These are phyloP conservation scores for Tachina grossa DNA, from an alignment of 2,888 invertebrate genomes.

Conservation along the genomic window DNA sequence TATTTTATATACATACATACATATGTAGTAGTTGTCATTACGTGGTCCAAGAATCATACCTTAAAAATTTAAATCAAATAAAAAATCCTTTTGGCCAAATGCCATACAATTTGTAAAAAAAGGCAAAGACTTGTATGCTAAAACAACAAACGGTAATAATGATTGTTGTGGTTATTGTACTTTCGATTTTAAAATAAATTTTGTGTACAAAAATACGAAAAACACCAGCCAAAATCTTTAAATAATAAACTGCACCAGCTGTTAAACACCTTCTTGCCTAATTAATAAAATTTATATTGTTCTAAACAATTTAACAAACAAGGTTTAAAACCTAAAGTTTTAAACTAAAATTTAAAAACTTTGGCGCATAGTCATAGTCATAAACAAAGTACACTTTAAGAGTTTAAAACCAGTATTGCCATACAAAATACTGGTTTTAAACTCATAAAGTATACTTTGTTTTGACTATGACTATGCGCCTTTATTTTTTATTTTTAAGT, in stretches of 20 bases:
- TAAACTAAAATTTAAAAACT: no score
- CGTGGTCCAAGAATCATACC: slow-evolving; percentile 33
- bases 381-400: no score
- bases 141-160: slow-evolving; percentile 44
- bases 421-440: no score
- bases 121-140: slow-evolving; percentile 33
- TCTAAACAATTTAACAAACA: slow-evolving; percentile 21
- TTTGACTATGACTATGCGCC: no score
- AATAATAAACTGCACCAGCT: slow-evolving; percentile 55
- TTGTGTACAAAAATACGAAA: slow-evolving; percentile 28
- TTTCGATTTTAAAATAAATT: slow-evolving; percentile 54
- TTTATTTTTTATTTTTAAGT: no score
- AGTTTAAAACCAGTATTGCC: no score
- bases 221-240: slow-evolving; percentile 32
- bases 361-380: no score
- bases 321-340: no score
- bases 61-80: slow-evolving; percentile 46
- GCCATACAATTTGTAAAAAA: slow-evolving; percentile 45
- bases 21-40: not conserved
- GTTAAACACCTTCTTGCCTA: slow-evolving; percentile 56
- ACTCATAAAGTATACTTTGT: no score
- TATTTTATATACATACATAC: slow-evolving; percentile 7
- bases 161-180: slow-evolving; percentile 44
- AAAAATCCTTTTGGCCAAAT: slow-evolving; percentile 50
- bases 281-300: slow-evolving; percentile 43